Conservation (phyloP, 2,888 invertebrate genomes). For the Coenonympha glycerion region DNA sequence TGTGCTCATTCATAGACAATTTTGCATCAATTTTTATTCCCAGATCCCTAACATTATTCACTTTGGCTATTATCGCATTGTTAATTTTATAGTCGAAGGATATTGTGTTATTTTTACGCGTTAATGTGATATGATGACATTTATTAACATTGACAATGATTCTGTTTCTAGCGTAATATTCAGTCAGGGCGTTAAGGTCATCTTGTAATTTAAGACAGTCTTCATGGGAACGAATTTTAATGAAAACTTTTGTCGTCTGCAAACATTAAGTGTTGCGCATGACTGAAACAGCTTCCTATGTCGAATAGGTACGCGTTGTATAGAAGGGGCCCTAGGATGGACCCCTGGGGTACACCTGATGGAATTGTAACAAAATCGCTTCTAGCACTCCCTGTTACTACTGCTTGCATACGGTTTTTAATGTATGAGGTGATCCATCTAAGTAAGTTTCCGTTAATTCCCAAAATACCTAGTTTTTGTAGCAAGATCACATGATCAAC, state of each 20-base stretch:
- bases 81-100: not conserved
- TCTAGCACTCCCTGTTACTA: slow-evolving; percentile 6
- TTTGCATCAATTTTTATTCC: not conserved
- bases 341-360: slow-evolving; percentile 30
- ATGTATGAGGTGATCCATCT: slow-evolving; percentile 23
- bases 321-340: slow-evolving; percentile 27
- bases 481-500: slow-evolving; percentile 29
- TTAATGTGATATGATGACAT: too few species aligned
- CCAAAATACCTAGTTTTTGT: slow-evolving; percentile 13
- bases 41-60: not conserved
- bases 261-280: slow-evolving; percentile 11
- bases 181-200: too few species aligned
- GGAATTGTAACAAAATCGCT: slow-evolving; percentile 19
- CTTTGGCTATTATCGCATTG: not conserved
- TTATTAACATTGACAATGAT: too few species aligned
- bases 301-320: slow-evolving; percentile 27
- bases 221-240: too few species aligned
- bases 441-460: slow-evolving; percentile 20
- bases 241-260: slow-evolving; percentile 26
- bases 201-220: too few species aligned
- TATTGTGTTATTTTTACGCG: not conserved
- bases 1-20: not conserved
- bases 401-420: slow-evolving; percentile 19
- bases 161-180: too few species aligned
- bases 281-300: slow-evolving; percentile 10